Evolutionary conservation across 1,140 invertebrate species (phyloP).

Genomic region (Cherax destructor): DNA sequence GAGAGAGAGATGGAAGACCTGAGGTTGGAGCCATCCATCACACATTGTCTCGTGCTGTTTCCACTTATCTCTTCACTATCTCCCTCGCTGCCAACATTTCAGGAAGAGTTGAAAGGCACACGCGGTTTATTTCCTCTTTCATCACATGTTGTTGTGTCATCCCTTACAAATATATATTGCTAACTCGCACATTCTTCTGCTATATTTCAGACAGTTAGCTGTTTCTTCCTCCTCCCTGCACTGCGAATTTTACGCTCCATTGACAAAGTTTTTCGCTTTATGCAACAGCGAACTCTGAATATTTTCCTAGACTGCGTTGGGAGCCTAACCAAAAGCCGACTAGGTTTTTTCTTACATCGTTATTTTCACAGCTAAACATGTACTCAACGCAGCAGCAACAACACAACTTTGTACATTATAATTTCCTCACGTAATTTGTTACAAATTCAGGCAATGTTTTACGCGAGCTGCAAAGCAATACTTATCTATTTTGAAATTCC

Average conservation of each 20-base stretch:
- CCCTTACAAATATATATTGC: neutral
- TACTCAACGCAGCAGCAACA: neutral
- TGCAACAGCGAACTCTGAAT: neutral
- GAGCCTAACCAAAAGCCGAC: neutral
- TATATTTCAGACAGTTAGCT: neutral
- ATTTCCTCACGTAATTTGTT: no score
- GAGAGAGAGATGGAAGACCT: neutral
- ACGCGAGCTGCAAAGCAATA: no score
- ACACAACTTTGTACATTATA: no score
- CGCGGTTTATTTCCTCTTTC: neutral
- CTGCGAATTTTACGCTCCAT: neutral
- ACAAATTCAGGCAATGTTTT: no score
- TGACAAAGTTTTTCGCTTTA: conserved; percentile 8
- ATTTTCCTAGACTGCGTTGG: neutral
- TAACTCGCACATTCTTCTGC: neutral
- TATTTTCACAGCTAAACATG: neutral
- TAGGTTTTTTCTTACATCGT: neutral
- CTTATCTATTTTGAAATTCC: no score
- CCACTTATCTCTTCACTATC: neutral
- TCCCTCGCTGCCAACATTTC: neutral
- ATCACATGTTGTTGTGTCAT: neutral
- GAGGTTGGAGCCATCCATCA: neutral
- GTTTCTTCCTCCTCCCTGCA: neutral
- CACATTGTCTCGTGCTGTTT: neutral
- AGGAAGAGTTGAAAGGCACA: neutral